These are phyloP conservation scores for Baryphthengus martii DNA, from an alignment of 2,113 vertebrate species.

Conservation along the genomic window DNA sequence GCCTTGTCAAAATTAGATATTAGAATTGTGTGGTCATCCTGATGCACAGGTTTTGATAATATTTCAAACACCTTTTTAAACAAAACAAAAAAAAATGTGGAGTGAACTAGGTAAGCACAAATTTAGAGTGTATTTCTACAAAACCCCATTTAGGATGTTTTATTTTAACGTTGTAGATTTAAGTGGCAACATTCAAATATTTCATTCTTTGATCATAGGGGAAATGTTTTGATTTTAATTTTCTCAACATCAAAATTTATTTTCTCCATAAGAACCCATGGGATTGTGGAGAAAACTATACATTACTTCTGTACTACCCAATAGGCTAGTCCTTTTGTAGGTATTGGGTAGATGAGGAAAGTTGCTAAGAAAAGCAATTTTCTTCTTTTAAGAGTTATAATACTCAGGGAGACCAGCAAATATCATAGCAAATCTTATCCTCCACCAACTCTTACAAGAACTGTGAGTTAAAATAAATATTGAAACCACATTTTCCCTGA, in stretches of 20 bases:
- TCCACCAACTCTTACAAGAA: background rate
- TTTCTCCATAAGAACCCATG: background rate
- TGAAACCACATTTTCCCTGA: background rate
- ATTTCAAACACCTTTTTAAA: rapidly evolving
- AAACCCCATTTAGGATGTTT: background rate
- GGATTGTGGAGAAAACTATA: background rate
- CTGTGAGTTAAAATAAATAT: background rate
- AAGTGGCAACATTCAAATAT: background rate
- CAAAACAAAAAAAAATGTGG: background rate
- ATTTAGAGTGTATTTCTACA: background rate
- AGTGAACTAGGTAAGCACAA: background rate
- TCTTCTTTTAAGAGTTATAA: background rate
- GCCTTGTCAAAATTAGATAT: background rate
- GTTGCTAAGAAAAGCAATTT: background rate
- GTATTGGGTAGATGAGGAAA: background rate
- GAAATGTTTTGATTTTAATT: background rate
- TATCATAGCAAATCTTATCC: background rate
- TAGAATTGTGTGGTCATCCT: background rate
- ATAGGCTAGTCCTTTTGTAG: background rate
- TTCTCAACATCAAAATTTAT: background rate
- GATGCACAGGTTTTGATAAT: background rate
- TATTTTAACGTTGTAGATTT: background rate
- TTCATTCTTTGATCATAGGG: background rate
- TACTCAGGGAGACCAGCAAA: background rate
- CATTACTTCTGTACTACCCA: background rate